These are phyloP conservation scores for Cottus gobio DNA, from an alignment of 2,113 vertebrate species.

Conservation along the genomic window DNA sequence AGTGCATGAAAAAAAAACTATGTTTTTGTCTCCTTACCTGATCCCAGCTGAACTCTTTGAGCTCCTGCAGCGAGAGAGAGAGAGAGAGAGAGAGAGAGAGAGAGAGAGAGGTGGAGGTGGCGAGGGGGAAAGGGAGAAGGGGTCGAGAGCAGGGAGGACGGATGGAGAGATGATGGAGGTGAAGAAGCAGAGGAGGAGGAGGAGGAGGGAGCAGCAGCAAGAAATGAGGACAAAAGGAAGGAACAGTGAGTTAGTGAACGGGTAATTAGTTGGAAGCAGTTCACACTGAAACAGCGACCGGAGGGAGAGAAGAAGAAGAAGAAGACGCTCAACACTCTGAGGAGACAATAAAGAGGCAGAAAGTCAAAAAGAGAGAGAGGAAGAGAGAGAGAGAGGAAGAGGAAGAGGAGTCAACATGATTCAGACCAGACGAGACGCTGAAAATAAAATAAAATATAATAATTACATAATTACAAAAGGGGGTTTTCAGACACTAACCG, in stretches of 20 bases:
- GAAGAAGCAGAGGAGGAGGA: slow-evolving; percentile 55
- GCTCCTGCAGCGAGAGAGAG: slow-evolving; percentile 82
- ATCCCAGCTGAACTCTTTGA: slow-evolving; percentile 95
- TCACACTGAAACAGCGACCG: slow-evolving; percentile 78
- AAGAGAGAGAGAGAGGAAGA: slow-evolving; percentile 55
- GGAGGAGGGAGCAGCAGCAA: slow-evolving; percentile 63
- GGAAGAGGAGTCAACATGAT: slow-evolving; percentile 73
- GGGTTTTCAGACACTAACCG: slow-evolving; percentile 81
- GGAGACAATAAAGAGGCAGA: slow-evolving; percentile 36
- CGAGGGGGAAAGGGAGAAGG: slow-evolving; percentile 30
- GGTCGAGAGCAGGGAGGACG: slow-evolving; percentile 52
- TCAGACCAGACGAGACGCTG: slow-evolving; percentile 53
- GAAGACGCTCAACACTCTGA: slow-evolving; percentile 78
- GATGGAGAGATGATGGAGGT: slow-evolving; percentile 68
- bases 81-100: not conserved
- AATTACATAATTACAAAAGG: not conserved
- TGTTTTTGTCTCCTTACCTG: slow-evolving; percentile 82
- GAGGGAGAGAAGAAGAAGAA: slow-evolving; percentile 68
- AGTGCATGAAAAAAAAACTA: not conserved
- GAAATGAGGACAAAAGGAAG: slow-evolving; percentile 80
- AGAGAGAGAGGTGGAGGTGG: slow-evolving; percentile 70
- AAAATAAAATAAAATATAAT: slow-evolving; percentile 40
- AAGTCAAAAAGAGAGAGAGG: slow-evolving; percentile 48
- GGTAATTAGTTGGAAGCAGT: slow-evolving; percentile 85
- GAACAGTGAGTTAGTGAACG: slow-evolving; percentile 86